These are phyloP conservation scores for Oligia strigilis DNA, from an alignment of 2,888 invertebrate genomes.

Conservation along the genomic window DNA sequence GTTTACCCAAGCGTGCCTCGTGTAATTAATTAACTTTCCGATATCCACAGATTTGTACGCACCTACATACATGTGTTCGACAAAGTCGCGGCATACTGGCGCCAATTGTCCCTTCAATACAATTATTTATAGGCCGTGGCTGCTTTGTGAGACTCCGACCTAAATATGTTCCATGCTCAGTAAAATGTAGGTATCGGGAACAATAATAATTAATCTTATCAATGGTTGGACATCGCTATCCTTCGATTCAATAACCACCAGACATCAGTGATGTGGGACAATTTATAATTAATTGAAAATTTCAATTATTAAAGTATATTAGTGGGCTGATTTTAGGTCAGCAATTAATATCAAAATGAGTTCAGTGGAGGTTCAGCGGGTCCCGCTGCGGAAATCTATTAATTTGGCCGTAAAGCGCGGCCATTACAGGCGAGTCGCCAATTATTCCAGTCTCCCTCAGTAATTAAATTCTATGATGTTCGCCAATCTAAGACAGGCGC, in stretches of 20 bases:
- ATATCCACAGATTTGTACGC: conserved; percentile 53
- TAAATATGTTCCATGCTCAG: conserved; percentile 50
- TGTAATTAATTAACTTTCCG: conserved; percentile 66
- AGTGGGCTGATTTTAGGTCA: conserved; percentile 78
- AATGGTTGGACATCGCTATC: conserved; percentile 39
- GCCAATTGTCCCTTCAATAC: conserved; percentile 63
- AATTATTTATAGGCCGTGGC: conserved; percentile 62
- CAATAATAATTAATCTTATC: conserved; percentile 59
- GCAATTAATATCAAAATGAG: conserved; percentile 84
- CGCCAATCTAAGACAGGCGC: conserved; percentile 87
- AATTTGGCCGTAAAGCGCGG: conserved; percentile 86
- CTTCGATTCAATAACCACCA: conserved; percentile 47
- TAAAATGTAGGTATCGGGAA: conserved; percentile 33
- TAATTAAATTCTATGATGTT: conserved; percentile 89
- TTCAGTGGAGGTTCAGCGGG: conserved; percentile 76
- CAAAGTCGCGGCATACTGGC: conserved; percentile 60
- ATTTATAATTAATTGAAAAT: conserved; percentile 66
- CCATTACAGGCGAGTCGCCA: conserved; percentile 87
- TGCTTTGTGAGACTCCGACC: conserved; percentile 48
- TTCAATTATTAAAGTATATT: conserved; percentile 76
- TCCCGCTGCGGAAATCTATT: conserved; percentile 86
- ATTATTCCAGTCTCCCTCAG: conserved; percentile 86
- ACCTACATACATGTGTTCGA: conserved; percentile 46
- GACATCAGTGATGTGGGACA: conserved; percentile 44
- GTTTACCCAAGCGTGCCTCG: conserved; percentile 53